phyloP scores from a whole-genome alignment of 2,797 vertebrate species.

The Crypturellus tataupa region DNA sequence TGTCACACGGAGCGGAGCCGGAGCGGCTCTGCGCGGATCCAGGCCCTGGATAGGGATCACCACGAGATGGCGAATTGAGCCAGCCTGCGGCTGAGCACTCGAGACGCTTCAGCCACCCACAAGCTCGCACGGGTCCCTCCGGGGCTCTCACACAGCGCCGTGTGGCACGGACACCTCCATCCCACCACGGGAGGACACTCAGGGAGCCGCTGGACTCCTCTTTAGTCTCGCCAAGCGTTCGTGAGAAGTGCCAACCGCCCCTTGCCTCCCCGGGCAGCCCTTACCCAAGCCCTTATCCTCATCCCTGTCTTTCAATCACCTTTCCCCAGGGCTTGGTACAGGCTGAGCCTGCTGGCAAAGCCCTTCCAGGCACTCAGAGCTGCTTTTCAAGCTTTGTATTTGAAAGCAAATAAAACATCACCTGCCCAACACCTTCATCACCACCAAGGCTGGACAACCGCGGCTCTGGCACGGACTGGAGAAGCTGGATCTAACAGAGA shows the following conservation, averaged over 20 bases:
- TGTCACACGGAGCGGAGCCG: too few relatives aligned
- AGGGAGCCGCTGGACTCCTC: too few relatives aligned
- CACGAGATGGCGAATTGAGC: not conserved
- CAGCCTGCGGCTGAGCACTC: not conserved
- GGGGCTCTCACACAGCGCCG: not conserved
- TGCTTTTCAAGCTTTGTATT: not conserved
- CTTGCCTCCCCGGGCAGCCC: not conserved
- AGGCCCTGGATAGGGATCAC: not conserved
- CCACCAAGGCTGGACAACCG: not conserved
- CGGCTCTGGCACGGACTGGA: not conserved
- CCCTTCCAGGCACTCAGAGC: not conserved
- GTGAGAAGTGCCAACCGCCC: not conserved
- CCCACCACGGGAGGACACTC: rapidly evolving
- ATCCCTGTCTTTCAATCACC: not conserved
- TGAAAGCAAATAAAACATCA: not conserved
- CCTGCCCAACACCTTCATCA: not conserved
- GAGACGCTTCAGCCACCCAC: not conserved
- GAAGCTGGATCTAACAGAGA: not conserved
- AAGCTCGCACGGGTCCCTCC: rapidly evolving
- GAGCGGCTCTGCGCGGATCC: too few relatives aligned
- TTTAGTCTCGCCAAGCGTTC: not conserved
- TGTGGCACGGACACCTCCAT: not conserved
- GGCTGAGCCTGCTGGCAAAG: not conserved
- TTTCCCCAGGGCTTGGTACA: not conserved
- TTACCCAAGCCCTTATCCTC: not conserved